These are phyloP conservation scores for Felis catus DNA, from an alignment of 2,113 vertebrate species.

Conservation along the genomic window DNA sequence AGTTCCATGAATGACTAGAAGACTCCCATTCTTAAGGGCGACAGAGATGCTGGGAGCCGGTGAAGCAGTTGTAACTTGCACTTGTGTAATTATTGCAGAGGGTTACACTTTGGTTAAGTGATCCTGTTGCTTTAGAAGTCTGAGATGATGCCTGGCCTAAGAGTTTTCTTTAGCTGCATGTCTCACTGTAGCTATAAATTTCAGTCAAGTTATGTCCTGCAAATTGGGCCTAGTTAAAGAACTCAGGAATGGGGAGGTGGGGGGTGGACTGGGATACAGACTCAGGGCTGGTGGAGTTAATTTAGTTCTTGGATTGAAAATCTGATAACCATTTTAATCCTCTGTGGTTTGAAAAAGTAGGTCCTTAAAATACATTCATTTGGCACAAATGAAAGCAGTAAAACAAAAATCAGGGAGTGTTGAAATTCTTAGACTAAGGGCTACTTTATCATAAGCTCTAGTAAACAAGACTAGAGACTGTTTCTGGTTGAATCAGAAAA, in stretches of 20 bases:
- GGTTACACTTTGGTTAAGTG: background rate
- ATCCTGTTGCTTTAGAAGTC: constrained; percentile 48
- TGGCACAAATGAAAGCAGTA: background rate
- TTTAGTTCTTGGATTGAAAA: background rate
- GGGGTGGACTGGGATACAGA: background rate
- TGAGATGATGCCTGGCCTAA: background rate
- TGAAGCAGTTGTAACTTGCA: background rate
- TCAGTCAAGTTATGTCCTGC: constrained; percentile 23
- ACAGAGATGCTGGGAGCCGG: background rate
- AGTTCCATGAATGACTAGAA: background rate
- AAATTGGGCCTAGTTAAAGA: constrained; percentile 52
- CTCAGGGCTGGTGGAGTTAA: background rate
- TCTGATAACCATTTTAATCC: background rate
- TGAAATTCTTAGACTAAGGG: background rate
- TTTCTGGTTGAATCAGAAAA: background rate
- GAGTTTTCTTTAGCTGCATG: constrained; percentile 26
- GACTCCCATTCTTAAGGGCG: background rate
- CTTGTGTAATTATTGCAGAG: background rate
- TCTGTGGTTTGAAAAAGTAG: background rate
- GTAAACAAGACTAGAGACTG: background rate
- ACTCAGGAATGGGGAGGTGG: background rate
- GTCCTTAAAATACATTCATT: background rate
- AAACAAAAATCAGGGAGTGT: background rate
- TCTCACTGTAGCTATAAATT: constrained; percentile 45
- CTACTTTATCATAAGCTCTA: background rate